Conservation (phyloP, 2,797 vertebrate species). For the Zenarchopterus dispar region DNA sequence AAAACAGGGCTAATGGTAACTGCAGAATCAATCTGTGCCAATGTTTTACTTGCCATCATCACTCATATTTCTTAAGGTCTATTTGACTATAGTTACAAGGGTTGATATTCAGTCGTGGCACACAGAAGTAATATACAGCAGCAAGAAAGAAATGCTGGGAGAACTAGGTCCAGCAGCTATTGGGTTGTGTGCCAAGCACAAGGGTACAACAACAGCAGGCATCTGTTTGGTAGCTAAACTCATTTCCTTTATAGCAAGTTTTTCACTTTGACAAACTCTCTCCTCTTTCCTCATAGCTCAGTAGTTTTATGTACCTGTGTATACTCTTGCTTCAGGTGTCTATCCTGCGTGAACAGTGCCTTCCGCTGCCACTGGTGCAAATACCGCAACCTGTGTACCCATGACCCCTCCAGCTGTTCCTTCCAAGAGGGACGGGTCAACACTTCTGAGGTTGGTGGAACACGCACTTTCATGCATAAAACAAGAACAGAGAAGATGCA, state of each 20-base stretch:
- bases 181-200: conserved; percentile 60
- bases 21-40: conserved; percentile 62
- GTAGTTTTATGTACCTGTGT: conserved; percentile 22
- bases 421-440: conserved; percentile 99
- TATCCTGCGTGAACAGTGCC: conserved; percentile 97
- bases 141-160: conserved; percentile 48
- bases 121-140: conserved; percentile 37
- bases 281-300: conserved; percentile 14
- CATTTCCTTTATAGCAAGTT: conserved; percentile 67
- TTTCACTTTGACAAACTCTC: neutral
- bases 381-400: conserved; percentile 97
- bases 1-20: conserved; percentile 74
- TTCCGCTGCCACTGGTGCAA: conserved; percentile 99
- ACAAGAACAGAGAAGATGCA: neutral
- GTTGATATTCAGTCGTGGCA: conserved; percentile 24
- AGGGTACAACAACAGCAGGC: conserved; percentile 73
- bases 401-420: conserved; percentile 97
- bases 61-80: conserved; percentile 36
- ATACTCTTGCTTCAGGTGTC: conserved; percentile 85
- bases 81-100: conserved; percentile 22
- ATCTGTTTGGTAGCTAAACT: conserved; percentile 68
- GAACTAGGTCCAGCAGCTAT: conserved; percentile 38
- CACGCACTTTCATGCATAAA: conserved; percentile 11
- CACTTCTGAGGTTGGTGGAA: conserved; percentile 88
- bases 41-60: conserved; percentile 65